These are phyloP conservation scores for Rhagonycha fulva DNA, from an alignment of 2,888 invertebrate genomes.

Conservation along the genomic window DNA sequence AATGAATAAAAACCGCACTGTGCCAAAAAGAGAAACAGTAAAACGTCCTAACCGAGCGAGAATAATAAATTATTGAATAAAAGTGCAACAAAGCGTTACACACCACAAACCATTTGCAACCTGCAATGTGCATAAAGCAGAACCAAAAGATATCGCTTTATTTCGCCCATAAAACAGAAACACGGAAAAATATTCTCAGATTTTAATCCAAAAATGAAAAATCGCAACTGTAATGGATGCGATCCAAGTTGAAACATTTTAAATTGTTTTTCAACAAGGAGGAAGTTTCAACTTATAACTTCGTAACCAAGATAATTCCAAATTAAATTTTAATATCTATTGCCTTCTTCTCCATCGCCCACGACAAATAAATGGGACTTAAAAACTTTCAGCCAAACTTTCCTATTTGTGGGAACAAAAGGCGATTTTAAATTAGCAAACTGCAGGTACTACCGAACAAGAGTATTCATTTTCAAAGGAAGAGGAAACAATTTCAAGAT, in stretches of 20 bases:
- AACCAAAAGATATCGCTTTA: conserved; percentile 11
- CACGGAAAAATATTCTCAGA: conserved; percentile 2
- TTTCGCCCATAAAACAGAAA: conserved; percentile 20
- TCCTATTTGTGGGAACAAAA: conserved; percentile 43
- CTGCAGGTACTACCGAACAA: conserved; percentile 40
- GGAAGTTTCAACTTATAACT: conserved; percentile 17
- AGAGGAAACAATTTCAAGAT: conserved; percentile 23
- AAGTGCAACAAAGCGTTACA: conserved; percentile 29
- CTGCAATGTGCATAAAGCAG: conserved; percentile 20
- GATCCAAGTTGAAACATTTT: not conserved
- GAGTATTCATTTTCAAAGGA: conserved; percentile 24
- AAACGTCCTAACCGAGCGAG: conserved; percentile 1
- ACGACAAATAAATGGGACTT: conserved; percentile 43
- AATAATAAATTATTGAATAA: conserved; percentile 30
- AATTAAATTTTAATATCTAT: conserved; percentile 49
- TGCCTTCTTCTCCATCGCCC: conserved; percentile 22
- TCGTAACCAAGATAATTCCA: conserved; percentile 34
- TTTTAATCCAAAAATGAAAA: conserved; percentile 13
- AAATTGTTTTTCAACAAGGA: conserved; percentile 15
- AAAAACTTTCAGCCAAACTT: conserved; percentile 42
- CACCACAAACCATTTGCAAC: conserved; percentile 29
- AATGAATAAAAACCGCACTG: conserved; percentile 12
- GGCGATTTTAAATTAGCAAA: conserved; percentile 47
- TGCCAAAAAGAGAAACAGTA: not conserved
- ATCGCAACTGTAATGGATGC: not conserved